Conservation (phyloP, 2,888 invertebrate genomes). For the Tinea pellionella region DNA sequence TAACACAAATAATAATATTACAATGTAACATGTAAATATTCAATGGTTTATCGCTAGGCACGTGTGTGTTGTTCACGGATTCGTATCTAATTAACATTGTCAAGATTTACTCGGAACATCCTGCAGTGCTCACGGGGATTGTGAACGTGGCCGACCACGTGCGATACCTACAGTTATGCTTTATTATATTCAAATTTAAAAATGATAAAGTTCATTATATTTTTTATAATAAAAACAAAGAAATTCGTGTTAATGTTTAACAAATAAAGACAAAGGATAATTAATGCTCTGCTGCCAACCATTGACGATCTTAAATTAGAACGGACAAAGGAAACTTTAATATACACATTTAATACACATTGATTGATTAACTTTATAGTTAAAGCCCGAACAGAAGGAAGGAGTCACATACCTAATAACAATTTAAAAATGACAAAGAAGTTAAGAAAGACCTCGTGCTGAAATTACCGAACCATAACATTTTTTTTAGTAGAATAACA, state of each 20-base stretch:
- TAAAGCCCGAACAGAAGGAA: too few relatives aligned
- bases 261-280: too few relatives aligned
- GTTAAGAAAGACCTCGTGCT: background rate
- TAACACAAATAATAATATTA: background rate
- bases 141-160: constrained; percentile 42
- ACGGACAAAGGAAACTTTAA: too few relatives aligned
- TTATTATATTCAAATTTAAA: background rate
- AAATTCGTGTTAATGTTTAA: too few relatives aligned
- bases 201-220: too few relatives aligned
- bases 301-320: too few relatives aligned
- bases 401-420: too few relatives aligned
- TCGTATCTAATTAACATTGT: constrained; percentile 5
- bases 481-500: background rate
- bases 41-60: background rate
- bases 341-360: too few relatives aligned
- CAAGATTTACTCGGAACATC: constrained; percentile 7
- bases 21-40: constrained; percentile 1
- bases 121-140: constrained; percentile 21
- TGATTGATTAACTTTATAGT: too few relatives aligned
- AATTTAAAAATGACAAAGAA: background rate
- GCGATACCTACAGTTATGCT: constrained; percentile 17
- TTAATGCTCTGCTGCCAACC: too few relatives aligned
- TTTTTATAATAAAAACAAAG: too few relatives aligned
- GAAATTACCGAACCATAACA: background rate
- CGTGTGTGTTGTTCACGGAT: background rate